Evolutionary conservation across 2,888 invertebrate species (phyloP).

Genomic region (Monoplex corrugatus): DNA sequence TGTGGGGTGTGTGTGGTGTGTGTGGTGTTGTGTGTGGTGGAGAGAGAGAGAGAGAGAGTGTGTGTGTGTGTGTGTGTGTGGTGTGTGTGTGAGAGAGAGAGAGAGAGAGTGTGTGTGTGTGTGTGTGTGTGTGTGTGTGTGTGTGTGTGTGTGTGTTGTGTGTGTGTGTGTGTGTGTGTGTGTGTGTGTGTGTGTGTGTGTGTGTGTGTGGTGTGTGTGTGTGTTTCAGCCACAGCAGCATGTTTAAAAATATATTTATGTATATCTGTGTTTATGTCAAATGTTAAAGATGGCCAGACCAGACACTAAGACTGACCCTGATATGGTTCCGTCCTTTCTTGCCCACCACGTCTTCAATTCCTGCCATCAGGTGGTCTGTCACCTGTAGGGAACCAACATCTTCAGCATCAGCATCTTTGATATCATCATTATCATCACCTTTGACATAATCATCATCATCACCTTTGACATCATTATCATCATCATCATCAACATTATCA

Average conservation of each 20-base stretch:
- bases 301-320: conserved; percentile 66
- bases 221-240: not conserved
- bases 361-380: conserved; percentile 98
- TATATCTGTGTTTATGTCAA: not conserved
- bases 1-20: not conserved
- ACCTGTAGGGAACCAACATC: conserved; percentile 87
- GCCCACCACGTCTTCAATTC: conserved; percentile 88
- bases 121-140: no score
- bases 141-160: no score
- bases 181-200: no score
- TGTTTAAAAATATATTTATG: not conserved
- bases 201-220: no score
- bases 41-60: no score
- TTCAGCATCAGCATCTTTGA: no score
- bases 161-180: not conserved
- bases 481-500: no score
- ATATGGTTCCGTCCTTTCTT: conserved; percentile 70
- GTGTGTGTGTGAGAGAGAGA: not conserved
- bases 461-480: no score
- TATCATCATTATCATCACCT: no score
- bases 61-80: not conserved
- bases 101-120: no score
- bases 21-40: no score
- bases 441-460: not conserved
- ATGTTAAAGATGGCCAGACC: not conserved